Percentiles rank a stretch among this genome's conserved stretches.
Evolutionary conservation across 2,113 vertebrate genomes (phyloP).

Genomic region (human (Homo sapiens)): GRCh38 chr9:119601001-119601500

Average conservation of each 20-base stretch:
- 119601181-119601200: constrained; percentile 44
- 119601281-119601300: neutral
- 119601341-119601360: neutral
- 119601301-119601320: neutral
- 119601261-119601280: neutral
- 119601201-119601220: neutral
- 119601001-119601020: neutral
- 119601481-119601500: neutral
- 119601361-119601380: neutral
- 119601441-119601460: neutral
- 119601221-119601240: neutral
- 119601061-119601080: constrained; percentile 17
- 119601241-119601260: constrained; percentile 5
- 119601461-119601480: neutral
- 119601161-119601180: constrained; percentile 31
- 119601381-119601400: neutral
- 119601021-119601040: neutral
- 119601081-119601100: neutral
- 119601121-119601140: constrained; percentile 21
- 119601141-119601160: constrained; percentile 54
- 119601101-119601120: constrained; percentile 22
- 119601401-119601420: neutral
- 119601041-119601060: neutral
- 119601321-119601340: neutral
- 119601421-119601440: neutral